Evolutionary conservation across 2,888 invertebrate species (phyloP).

Genomic region (Mystacides longicornis): DNA sequence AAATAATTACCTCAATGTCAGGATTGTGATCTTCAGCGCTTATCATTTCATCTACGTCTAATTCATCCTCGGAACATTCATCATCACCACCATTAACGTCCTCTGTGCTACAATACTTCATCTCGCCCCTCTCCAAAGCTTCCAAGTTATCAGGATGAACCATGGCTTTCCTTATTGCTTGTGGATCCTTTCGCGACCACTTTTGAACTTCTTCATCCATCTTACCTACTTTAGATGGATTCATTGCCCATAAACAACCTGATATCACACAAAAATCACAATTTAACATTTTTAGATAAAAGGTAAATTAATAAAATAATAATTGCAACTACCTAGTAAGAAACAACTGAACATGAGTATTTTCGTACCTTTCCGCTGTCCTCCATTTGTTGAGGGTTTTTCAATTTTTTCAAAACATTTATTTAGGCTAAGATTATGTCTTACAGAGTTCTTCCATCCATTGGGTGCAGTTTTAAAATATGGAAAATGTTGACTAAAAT

Average conservation of each 20-base stretch:
- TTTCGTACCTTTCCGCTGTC: conserved; percentile 63
- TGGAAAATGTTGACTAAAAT: conserved; percentile 89
- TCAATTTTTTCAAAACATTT: conserved; percentile 99
- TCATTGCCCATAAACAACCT: conserved; percentile 94
- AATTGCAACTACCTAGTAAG: background rate
- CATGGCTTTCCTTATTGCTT: conserved; percentile 89
- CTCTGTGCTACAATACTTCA: conserved; percentile 64
- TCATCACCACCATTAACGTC: conserved; percentile 43
- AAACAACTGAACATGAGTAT: background rate
- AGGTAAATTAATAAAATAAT: background rate
- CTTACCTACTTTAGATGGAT: conserved; percentile 88
- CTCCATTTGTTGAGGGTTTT: conserved; percentile 81
- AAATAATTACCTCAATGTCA: conserved; percentile 39
- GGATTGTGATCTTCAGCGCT: conserved; percentile 41
- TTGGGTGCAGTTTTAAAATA: conserved; percentile 97
- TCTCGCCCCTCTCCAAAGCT: conserved; percentile 76
- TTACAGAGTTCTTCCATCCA: conserved; percentile 98
- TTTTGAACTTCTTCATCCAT: conserved; percentile 98
- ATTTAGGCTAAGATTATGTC: conserved; percentile 94
- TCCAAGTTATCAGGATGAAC: conserved; percentile 85
- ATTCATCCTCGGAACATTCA: conserved; percentile 44
- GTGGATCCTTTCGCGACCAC: conserved; percentile 93
- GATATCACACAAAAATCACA: conserved; percentile 19
- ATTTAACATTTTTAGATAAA: background rate
- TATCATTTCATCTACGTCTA: conserved; percentile 44